Percentiles rank a stretch among this genome's conserved stretches.
Evolutionary conservation across 2,888 invertebrate genomes (phyloP).

Genomic region (Yponomeuta cagnagella): DNA sequence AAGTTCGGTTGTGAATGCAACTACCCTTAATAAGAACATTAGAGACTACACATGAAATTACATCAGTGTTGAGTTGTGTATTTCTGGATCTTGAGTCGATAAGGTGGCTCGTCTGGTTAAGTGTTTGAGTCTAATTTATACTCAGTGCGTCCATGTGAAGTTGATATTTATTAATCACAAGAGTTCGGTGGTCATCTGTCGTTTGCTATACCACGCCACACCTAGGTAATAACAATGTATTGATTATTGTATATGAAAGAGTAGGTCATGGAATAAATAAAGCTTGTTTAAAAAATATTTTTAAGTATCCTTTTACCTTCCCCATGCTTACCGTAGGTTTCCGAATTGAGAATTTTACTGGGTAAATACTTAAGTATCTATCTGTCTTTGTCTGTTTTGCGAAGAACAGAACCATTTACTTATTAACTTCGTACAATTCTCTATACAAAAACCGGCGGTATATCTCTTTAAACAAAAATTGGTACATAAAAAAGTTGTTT

Average conservation of each 20-base stretch:
- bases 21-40: too few relatives aligned
- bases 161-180: neutral
- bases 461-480: too few relatives aligned
- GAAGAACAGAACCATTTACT: too few relatives aligned
- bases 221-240: slow-evolving; percentile 8
- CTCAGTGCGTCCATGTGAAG: slow-evolving; percentile 3
- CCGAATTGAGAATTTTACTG: too few relatives aligned
- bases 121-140: neutral
- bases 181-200: neutral
- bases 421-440: too few relatives aligned
- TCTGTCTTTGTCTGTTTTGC: too few relatives aligned
- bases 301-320: slow-evolving; percentile 5
- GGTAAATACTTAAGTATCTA: too few relatives aligned
- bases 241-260: slow-evolving; percentile 41
- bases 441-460: too few relatives aligned
- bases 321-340: neutral
- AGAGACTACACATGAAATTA: too few relatives aligned
- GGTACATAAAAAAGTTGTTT: neutral
- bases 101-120: neutral
- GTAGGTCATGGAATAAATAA: slow-evolving; percentile 59
- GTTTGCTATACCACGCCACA: neutral
- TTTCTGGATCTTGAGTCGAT: neutral
- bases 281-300: slow-evolving; percentile 66
- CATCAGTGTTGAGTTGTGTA: too few relatives aligned
- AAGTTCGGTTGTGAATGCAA: too few relatives aligned